Evolutionary conservation across 2,797 vertebrate genomes (phyloP), one percentile per base, ranked within the genome.

Genomic region (Neosalanx taihuensis): DNA sequence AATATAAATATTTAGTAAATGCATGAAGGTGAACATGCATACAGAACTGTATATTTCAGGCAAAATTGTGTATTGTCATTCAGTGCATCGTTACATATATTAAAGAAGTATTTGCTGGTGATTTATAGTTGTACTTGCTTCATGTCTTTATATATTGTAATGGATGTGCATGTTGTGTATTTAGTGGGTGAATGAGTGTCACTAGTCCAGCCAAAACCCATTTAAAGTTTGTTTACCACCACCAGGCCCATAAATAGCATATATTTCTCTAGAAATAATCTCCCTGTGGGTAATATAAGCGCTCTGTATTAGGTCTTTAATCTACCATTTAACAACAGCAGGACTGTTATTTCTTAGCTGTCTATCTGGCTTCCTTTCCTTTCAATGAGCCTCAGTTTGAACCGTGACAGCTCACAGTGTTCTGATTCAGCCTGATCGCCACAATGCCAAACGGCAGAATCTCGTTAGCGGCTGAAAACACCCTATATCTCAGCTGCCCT

Each of bases 381-480:
- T 84, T 82, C 62, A 74, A 64, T 69, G 76, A 75, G 81, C 76
- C 72, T 7, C 77, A 81, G 72, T 83, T 84, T 87, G 80, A 87
- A 79, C 75, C 75, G 81, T 87, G 84, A 83, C 85, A 83, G 76
- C 85, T 88, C 81, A 82, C 67, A 81, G 78, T 72, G 79, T 72
- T 83, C 74, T 71, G 81, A 86, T 87, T 88, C 83, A 75, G 71
- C 81, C 84, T 69, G 79, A 87, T 87, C 84, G 83, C 72, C 76
- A 70, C 51, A 56, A 82, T 89, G 90, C 86, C 87, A 90, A 87
- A 86, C 82, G 79, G 87, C 88, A 79, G 77, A 84, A 81, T 86
- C 83, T 88, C 53, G 73, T 90, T 88, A 87, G 84, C 74, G 68
- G 76, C 72, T 86, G 76, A 84, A 83, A 79, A 85, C 79, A 79